Conservation (phyloP, 2,113 vertebrate genomes). For the Myanophis thanlyinensis region DNA sequence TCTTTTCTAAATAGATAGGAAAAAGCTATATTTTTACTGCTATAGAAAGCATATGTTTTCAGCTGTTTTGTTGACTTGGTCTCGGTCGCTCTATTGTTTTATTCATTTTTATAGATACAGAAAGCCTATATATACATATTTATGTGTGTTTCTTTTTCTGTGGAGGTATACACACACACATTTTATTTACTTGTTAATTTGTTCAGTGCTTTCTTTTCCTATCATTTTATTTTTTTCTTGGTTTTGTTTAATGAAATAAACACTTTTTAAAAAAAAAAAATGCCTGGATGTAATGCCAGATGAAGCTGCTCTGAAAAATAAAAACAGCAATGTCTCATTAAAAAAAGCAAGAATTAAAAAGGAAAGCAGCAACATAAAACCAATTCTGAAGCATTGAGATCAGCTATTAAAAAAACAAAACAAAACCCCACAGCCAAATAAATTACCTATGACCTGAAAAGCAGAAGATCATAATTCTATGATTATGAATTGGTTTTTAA, state of each 20-base stretch:
- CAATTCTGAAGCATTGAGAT: background rate
- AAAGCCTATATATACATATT: background rate
- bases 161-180: too few relatives aligned
- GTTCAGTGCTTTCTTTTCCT: background rate
- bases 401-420: background rate
- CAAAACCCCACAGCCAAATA: background rate
- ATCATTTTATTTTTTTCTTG: background rate
- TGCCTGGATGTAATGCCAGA: background rate
- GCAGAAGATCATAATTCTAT: too few relatives aligned
- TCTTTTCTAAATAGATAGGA: too few relatives aligned
- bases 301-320: background rate
- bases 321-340: background rate
- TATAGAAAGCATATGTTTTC: background rate
- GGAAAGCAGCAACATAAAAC: background rate
- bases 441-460: background rate
- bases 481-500: too few relatives aligned
- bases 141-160: background rate
- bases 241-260: background rate
- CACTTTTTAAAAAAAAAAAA: background rate
- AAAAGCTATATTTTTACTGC: background rate
- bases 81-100: background rate
- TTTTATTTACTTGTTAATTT: background rate
- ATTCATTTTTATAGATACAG: background rate
- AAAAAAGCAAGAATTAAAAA: background rate
- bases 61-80: too few relatives aligned